phyloP scores from a whole-genome alignment of 2,888 invertebrate species.

The Pammene fasciana region DNA sequence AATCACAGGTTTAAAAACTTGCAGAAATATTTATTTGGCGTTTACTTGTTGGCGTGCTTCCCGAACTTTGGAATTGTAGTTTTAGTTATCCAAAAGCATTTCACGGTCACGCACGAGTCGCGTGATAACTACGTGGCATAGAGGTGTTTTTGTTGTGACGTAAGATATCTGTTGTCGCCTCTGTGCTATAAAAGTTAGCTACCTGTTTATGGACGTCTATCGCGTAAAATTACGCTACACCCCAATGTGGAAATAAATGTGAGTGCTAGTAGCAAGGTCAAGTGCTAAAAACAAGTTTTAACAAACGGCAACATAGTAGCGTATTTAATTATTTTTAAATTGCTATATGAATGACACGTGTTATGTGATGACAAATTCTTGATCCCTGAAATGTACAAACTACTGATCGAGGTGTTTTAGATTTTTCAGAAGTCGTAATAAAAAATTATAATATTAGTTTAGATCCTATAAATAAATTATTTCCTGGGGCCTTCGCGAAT shows the following conservation, averaged over 20 bases:
- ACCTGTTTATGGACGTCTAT: conserved; percentile 12
- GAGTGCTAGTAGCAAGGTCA: conserved; percentile 3
- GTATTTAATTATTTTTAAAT: no score
- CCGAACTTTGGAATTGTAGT: conserved; percentile 12
- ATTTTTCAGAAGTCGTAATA: no score
- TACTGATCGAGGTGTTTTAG: no score
- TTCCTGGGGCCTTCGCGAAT: no score
- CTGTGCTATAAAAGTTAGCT: conserved; percentile 25
- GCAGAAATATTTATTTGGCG: no score
- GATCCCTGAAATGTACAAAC: no score
- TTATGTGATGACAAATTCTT: no score
- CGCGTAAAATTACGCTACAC: conserved; percentile 29
- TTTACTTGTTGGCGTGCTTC: conserved; percentile 29
- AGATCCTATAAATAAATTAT: no score
- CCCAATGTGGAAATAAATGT: background rate
- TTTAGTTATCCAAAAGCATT: conserved; percentile 27
- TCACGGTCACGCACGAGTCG: conserved; percentile 18
- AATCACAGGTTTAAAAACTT: conserved; percentile 9
- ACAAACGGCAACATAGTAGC: background rate
- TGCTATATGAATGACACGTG: no score
- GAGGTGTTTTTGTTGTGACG: conserved; percentile 35
- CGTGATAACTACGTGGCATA: conserved; percentile 31
- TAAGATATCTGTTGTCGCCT: conserved; percentile 31
- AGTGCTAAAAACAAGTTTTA: background rate
- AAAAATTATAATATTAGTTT: no score